Evolutionary conservation across 2,113 vertebrate genomes (phyloP).

Genomic region (Pungitius pungitius): DNA sequence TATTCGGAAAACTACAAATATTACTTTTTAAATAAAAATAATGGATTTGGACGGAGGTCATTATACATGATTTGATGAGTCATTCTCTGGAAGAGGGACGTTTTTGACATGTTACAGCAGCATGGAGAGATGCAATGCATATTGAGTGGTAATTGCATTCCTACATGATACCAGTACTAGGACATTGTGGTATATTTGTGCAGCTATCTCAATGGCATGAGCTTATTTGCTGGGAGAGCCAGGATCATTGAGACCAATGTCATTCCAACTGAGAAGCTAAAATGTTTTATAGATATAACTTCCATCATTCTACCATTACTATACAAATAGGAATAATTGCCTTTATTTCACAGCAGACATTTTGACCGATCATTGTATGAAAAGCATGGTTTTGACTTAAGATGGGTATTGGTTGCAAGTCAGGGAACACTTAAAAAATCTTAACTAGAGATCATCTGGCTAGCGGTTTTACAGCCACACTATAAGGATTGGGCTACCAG

Average conservation of each 20-base stretch:
- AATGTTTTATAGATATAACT: background rate
- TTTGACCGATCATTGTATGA: background rate
- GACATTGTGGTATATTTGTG: background rate
- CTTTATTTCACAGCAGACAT: background rate
- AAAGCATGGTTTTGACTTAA: background rate
- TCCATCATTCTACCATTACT: background rate
- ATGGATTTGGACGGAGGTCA: background rate
- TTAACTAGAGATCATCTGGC: rapidly evolving
- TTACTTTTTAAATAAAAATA: background rate
- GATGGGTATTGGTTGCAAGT: background rate
- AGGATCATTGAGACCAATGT: too few species aligned
- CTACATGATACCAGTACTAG: too few species aligned
- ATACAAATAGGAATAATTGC: background rate
- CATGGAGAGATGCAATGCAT: background rate
- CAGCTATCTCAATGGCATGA: background rate
- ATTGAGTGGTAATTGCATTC: too few species aligned
- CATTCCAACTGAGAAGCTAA: background rate
- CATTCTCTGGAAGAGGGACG: background rate
- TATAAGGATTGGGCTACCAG: background rate
- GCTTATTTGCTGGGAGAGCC: too few species aligned
- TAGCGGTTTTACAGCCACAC: background rate
- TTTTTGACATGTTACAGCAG: background rate
- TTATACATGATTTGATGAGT: background rate
- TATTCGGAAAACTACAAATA: background rate
- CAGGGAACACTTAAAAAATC: too few species aligned